These are phyloP conservation scores for Actenoides lindsayi DNA, from an alignment of 2,113 vertebrate species.

Conservation along the genomic window DNA sequence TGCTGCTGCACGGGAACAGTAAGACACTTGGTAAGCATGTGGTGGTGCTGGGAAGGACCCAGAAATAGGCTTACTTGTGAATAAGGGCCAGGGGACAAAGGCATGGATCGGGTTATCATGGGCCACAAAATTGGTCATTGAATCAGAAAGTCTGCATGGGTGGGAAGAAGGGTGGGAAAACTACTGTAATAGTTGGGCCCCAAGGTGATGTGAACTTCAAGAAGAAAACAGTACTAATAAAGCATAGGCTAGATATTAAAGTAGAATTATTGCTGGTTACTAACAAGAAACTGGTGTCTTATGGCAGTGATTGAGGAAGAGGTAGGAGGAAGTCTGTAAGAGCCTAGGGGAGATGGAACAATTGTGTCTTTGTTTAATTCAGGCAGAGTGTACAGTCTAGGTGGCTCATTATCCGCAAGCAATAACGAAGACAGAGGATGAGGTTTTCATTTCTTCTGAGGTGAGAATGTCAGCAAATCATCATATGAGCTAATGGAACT, in stretches of 20 bases:
- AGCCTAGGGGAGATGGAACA: not conserved
- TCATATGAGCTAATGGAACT: not conserved
- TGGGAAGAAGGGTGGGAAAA: not conserved
- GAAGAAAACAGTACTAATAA: not conserved
- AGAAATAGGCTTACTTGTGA: not conserved
- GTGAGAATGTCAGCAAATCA: not conserved
- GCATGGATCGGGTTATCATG: accelerated
- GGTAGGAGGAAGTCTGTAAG: not conserved
- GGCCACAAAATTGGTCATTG: not conserved
- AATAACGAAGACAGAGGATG: not conserved
- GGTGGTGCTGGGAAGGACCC: not conserved
- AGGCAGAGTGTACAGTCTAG: not conserved
- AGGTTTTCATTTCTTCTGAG: not conserved
- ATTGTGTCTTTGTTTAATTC: not conserved
- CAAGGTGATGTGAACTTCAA: not conserved
- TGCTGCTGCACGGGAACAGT: not conserved
- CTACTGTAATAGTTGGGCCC: not conserved
- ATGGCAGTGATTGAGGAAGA: not conserved
- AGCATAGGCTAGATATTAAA: not conserved
- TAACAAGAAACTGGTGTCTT: not conserved
- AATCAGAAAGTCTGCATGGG: not conserved
- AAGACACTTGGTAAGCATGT: not conserved
- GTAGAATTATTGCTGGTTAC: not conserved
- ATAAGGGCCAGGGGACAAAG: not conserved
- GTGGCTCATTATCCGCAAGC: not conserved